Evolutionary conservation across 37 sponge, comb jelly and placozoan genomes (phyloP).

Genomic region (Chondrosia reniformis): DNA sequence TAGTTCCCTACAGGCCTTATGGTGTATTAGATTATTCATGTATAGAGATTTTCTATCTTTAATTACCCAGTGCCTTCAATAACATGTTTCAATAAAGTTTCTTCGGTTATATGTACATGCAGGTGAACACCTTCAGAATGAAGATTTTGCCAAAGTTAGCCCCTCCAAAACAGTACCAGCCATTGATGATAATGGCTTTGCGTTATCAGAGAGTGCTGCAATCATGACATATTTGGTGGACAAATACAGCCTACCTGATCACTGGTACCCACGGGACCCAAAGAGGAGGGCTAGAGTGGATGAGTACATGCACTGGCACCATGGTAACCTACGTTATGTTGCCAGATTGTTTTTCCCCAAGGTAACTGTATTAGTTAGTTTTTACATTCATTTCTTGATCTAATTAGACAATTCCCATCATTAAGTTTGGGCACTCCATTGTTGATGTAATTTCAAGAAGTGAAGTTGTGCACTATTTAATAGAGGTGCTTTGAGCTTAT

Average conservation of each 20-base stretch:
- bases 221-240: constrained; percentile 55
- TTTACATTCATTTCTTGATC: too few species aligned
- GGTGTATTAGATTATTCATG: too few species aligned
- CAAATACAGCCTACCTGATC: constrained; percentile 57
- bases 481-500: too few species aligned
- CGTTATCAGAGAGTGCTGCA: constrained; percentile 64
- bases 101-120: neutral
- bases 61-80: too few species aligned
- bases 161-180: constrained; percentile 58
- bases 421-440: too few species aligned
- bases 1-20: too few species aligned
- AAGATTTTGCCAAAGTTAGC: constrained; percentile 44
- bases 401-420: too few species aligned
- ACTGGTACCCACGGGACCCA: constrained; percentile 72
- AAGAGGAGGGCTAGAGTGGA: constrained; percentile 48
- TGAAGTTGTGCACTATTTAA: too few species aligned
- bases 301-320: constrained; percentile 64
- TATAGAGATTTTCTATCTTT: too few species aligned
- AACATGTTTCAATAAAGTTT: too few species aligned
- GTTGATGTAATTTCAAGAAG: too few species aligned
- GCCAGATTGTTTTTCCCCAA: constrained; percentile 19
- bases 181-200: constrained; percentile 69
- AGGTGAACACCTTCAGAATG: constrained; percentile 47
- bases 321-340: constrained; percentile 47
- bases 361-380: constrained; percentile 32